A percentile compares a stretch with the other conserved stretches of the same genome.
phyloP scores from a whole-genome alignment of 2,797 vertebrate species.

The Fratercula arctica region DNA sequence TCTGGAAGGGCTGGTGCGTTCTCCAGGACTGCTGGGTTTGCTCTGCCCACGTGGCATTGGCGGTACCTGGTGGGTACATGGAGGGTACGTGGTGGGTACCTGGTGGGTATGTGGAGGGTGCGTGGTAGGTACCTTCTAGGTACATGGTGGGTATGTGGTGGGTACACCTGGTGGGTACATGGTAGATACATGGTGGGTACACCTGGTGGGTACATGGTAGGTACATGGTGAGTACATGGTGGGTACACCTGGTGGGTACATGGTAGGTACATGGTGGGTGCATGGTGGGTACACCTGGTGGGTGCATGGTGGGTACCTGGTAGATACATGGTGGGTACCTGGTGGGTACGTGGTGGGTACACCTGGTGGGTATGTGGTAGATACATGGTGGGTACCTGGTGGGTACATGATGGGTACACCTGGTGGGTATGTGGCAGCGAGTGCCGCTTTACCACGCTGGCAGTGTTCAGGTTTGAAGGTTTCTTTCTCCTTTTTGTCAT shows the following conservation, averaged over 20 bases:
- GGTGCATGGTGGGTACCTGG: background rate
- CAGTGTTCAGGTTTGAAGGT: background rate
- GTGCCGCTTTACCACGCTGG: background rate
- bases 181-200: accelerated
- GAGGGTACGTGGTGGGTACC: background rate
- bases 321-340: background rate
- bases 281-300: accelerated
- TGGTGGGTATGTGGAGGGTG: background rate
- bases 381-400: accelerated
- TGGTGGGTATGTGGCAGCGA: background rate
- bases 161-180: too few relatives aligned
- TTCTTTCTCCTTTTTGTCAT: background rate
- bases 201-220: background rate
- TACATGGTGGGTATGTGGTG: accelerated
- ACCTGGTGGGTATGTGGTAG: background rate
- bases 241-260: too few relatives aligned
- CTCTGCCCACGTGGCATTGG: background rate
- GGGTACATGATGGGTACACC: accelerated
- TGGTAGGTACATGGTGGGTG: background rate
- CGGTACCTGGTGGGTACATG: accelerated
- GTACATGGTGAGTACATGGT: background rate
- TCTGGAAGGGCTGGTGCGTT: background rate
- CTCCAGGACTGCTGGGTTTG: background rate
- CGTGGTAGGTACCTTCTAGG: too few relatives aligned
- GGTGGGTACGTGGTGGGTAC: accelerated